Percentiles rank a stretch among this genome's conserved stretches.
These are phyloP conservation scores for Aplidium turbinatum DNA, from an alignment of 23 tunicate genomes.

Conservation along the genomic window DNA sequence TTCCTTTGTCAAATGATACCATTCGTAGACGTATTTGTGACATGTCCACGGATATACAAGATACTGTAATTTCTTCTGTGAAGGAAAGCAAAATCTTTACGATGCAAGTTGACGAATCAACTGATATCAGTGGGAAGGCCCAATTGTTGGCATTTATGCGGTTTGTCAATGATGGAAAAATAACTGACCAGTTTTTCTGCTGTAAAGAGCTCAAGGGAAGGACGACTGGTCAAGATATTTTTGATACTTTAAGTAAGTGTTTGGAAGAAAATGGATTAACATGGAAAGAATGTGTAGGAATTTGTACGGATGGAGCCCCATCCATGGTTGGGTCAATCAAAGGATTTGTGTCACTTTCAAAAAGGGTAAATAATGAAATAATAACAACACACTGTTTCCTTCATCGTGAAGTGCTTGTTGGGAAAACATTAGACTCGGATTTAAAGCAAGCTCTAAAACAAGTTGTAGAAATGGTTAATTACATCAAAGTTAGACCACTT, in stretches of 20 bases:
- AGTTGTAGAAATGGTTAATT: slow-evolving; percentile 41
- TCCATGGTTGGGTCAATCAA: slow-evolving; percentile 28
- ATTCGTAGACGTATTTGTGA: slow-evolving; percentile 33
- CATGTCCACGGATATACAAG: slow-evolving; percentile 17
- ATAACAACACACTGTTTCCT: slow-evolving; percentile 34
- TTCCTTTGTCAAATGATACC: slow-evolving; percentile 25
- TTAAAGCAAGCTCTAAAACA: slow-evolving; percentile 12
- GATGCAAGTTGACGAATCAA: slow-evolving; percentile 38
- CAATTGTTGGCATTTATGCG: slow-evolving; percentile 19
- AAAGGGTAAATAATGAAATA: slow-evolving; percentile 11
- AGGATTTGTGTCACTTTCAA: slow-evolving; percentile 25
- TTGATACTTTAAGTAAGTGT: slow-evolving; percentile 29
- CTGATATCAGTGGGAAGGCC: slow-evolving; percentile 29
- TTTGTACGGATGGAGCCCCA: slow-evolving; percentile 30
- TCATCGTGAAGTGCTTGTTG: slow-evolving; percentile 39
- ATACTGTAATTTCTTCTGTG: slow-evolving; percentile 19
- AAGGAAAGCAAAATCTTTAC: slow-evolving; percentile 31
- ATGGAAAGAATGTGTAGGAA: slow-evolving; percentile 30
- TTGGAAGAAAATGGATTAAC: slow-evolving; percentile 34
- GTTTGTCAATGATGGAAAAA: slow-evolving; percentile 34
- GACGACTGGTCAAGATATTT: slow-evolving; percentile 30
- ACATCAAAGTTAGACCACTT: slow-evolving; percentile 35
- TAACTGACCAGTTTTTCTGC: slow-evolving; percentile 28
- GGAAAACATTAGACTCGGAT: slow-evolving; percentile 19
- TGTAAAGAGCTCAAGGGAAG: slow-evolving; percentile 22